Percentiles rank a stretch among this genome's conserved stretches.
Evolutionary conservation across 1,140 invertebrate genomes (phyloP).

Genomic region (Ditylenchus dipsaci): DNA sequence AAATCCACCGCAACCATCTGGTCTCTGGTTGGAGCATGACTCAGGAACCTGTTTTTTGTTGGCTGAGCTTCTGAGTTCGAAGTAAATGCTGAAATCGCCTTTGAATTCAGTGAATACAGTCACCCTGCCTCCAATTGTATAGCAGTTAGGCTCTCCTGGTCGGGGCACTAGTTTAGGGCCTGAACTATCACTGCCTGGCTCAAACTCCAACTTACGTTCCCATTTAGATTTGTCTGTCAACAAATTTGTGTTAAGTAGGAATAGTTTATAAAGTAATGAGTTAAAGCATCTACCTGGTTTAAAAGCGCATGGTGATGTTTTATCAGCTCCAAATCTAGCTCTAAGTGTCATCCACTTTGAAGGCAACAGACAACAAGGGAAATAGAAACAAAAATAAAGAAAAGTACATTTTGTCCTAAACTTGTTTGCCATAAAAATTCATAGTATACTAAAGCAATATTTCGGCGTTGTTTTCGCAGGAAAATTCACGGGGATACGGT

Average conservation of each 20-base stretch:
- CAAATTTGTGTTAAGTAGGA: no score
- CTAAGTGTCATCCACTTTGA: constrained; percentile 53
- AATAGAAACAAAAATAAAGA: no score
- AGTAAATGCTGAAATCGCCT: constrained; percentile 56
- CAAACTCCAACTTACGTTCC: constrained; percentile 54
- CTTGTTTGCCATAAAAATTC: no score
- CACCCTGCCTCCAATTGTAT: constrained; percentile 52
- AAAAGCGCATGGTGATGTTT: constrained; percentile 52
- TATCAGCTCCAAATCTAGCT: constrained; percentile 50
- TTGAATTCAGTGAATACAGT: constrained; percentile 51
- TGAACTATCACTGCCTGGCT: constrained; percentile 46
- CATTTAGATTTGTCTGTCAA: constrained; percentile 52
- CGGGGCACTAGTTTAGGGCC: constrained; percentile 46
- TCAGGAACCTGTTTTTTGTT: constrained; percentile 55
- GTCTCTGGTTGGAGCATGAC: constrained; percentile 45
- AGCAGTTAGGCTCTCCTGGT: constrained; percentile 37
- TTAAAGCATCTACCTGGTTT: constrained; percentile 32
- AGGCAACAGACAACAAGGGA: no score
- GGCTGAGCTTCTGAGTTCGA: constrained; percentile 50
- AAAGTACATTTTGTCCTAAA: no score
- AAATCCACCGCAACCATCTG: constrained; percentile 55
- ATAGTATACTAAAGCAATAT: no score
- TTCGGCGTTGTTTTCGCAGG: no score
- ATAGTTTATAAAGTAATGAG: no score
- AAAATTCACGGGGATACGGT: no score